phyloP scores from a whole-genome alignment of 2,113 vertebrate species.

The Turdus rufiventris region DNA sequence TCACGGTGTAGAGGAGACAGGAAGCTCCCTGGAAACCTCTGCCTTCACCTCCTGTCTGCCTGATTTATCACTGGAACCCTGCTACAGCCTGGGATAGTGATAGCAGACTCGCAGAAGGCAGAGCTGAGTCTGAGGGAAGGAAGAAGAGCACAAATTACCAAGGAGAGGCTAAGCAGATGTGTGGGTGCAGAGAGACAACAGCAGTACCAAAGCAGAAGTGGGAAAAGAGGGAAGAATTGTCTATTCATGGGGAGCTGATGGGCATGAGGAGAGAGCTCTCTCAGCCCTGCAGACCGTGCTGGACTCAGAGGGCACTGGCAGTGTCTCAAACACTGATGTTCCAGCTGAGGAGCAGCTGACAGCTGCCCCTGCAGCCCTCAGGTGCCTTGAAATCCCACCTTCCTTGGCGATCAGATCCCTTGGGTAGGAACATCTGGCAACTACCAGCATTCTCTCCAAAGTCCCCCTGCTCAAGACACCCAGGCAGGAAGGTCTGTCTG shows the following conservation, averaged over 20 bases:
- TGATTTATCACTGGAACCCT: not conserved
- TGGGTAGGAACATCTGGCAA: not conserved
- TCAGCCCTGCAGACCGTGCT: not conserved
- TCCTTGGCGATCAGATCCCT: not conserved
- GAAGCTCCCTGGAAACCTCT: not conserved
- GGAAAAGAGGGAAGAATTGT: not conserved
- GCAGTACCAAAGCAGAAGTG: not conserved
- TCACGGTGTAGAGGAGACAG: not conserved
- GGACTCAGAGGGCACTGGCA: not conserved
- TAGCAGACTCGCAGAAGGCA: not conserved
- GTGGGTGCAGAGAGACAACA: not conserved
- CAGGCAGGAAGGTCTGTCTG: not conserved
- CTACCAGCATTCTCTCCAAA: not conserved
- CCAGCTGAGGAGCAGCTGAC: not conserved
- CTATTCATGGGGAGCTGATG: not conserved
- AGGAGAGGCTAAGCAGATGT: not conserved
- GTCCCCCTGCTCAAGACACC: not conserved
- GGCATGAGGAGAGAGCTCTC: not conserved
- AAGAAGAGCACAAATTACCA: not conserved
- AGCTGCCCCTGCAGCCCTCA: not conserved
- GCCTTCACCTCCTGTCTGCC: not conserved
- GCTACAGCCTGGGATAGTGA: not conserved
- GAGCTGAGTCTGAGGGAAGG: not conserved
- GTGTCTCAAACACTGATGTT: not conserved
- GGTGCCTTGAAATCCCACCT: not conserved